Conservation (phyloP, 2,113 vertebrate species). For the Rhizomys pruinosus region DNA sequence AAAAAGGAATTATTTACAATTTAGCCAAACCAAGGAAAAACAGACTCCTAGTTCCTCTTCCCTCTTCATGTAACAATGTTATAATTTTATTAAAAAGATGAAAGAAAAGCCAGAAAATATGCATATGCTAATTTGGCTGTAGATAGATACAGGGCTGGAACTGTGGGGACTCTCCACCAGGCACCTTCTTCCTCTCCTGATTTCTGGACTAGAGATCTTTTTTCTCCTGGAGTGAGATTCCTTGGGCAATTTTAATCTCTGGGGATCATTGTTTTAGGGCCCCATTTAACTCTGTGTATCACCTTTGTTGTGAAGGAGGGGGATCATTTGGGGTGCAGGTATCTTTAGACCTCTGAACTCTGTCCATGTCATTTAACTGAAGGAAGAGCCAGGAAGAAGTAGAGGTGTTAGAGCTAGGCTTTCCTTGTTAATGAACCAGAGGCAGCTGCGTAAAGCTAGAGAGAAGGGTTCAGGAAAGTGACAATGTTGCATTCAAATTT, state of each 20-base stretch:
- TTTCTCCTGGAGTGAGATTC: neutral
- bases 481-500: conserved; percentile 72
- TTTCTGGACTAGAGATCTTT: neutral
- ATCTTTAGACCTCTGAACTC: neutral
- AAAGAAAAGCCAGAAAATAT: neutral
- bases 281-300: neutral
- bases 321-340: neutral
- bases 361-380: neutral
- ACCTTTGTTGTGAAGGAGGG: neutral
- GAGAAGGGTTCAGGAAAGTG: conserved; percentile 70
- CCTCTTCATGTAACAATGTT: neutral
- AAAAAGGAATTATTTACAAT: neutral
- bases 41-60: neutral
- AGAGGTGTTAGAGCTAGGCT: conserved; percentile 23
- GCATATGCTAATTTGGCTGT: neutral
- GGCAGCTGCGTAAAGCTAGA: conserved; percentile 71
- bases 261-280: neutral
- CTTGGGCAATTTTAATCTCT: neutral
- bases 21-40: neutral
- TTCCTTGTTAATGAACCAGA: conserved; percentile 74
- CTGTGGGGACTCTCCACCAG: neutral
- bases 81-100: neutral
- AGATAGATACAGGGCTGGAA: neutral
- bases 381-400: neutral
- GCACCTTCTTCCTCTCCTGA: neutral